Conservation (phyloP, 2,797 vertebrate species). For the Eulemur coronatus region DNA sequence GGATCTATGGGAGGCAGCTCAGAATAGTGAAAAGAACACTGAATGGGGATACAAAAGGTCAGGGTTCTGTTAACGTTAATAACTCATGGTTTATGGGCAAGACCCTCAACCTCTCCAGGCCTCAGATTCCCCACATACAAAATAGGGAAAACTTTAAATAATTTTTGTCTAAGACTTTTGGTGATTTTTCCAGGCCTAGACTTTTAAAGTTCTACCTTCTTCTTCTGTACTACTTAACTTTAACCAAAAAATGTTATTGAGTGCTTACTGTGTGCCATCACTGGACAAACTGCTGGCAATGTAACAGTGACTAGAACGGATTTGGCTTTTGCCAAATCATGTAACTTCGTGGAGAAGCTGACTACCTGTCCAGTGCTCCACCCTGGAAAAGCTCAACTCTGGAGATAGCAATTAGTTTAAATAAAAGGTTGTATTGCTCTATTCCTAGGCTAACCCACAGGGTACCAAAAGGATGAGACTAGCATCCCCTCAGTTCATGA, state of each 20-base stretch:
- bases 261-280: background rate
- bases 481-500: background rate
- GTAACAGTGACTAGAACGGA: background rate
- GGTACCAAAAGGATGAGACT: background rate
- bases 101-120: background rate
- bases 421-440: background rate
- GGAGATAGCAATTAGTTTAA: background rate
- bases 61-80: background rate
- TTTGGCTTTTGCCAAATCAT: background rate
- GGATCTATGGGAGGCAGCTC: background rate
- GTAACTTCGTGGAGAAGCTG: background rate
- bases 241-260: background rate
- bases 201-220: background rate
- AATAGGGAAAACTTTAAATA: background rate
- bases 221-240: background rate
- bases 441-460: background rate
- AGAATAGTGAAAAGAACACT: background rate
- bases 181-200: background rate
- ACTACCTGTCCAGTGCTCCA: background rate
- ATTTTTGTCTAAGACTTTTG: background rate
- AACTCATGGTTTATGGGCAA: background rate
- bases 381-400: background rate
- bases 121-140: background rate
- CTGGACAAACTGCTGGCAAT: background rate
- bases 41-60: background rate